phyloP scores from a whole-genome alignment of 2,888 invertebrate genomes.

The Apantesis nais region DNA sequence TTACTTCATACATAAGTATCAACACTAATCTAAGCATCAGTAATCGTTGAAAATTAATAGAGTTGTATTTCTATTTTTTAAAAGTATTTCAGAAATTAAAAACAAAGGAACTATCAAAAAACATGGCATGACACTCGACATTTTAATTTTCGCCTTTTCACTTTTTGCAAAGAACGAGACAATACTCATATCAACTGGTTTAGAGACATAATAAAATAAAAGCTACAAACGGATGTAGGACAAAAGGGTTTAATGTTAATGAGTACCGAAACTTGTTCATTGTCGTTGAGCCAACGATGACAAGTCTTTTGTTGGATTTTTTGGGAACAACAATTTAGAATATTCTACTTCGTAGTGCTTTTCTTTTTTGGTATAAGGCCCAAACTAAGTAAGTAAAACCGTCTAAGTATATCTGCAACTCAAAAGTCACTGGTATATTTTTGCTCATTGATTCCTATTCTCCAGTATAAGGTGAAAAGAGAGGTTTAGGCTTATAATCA shows the following conservation, averaged over 20 bases:
- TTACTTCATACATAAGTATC: too few relatives aligned
- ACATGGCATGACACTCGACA: not conserved
- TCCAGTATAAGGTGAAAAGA: too few relatives aligned
- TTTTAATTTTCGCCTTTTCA: slow-evolving; percentile 20
- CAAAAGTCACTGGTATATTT: too few relatives aligned
- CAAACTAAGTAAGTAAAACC: not conserved
- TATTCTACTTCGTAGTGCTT: not conserved
- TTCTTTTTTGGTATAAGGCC: not conserved
- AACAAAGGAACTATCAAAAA: not conserved
- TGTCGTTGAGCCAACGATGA: slow-evolving; percentile 15
- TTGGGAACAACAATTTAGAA: not conserved
- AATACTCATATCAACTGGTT: slow-evolving; percentile 25
- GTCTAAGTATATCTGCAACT: not conserved
- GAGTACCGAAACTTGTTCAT: slow-evolving; percentile 16
- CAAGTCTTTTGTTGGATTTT: slow-evolving; percentile 9
- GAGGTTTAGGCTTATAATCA: too few relatives aligned
- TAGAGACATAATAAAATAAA: slow-evolving; percentile 34
- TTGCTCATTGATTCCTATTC: too few relatives aligned
- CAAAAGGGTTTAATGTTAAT: slow-evolving; percentile 26
- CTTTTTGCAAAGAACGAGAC: slow-evolving; percentile 23
- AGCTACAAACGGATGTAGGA: slow-evolving; percentile 19
- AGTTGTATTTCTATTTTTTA: not conserved
- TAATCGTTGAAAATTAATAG: too few relatives aligned
- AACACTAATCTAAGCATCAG: too few relatives aligned
- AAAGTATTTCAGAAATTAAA: not conserved